Base-by-base conservation (phyloP, 2,797 vertebrate genomes). In the Microcaecilia unicolor region DNA sequence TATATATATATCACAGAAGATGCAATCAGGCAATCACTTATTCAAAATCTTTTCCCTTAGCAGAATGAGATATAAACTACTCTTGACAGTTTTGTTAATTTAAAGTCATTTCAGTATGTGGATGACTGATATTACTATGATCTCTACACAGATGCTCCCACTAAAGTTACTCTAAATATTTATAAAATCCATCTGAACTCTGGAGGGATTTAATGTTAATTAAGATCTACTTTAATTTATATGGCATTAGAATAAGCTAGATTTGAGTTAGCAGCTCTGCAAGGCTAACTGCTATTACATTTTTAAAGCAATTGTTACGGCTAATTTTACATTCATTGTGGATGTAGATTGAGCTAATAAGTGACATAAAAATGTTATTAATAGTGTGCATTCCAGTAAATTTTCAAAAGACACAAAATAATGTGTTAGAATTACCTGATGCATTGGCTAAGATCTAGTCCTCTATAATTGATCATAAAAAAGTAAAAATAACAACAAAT, bases 81-180 rank as follows among this genome's bases (percentile, higher is more conserved):
- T 30, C n/a, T 17, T 48, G 28, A 27, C 6, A 29, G 1, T 48
- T 38, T 22, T n/a, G 3, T 23, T 54, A 34, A 50, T 43, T 30
- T 60, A 5, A 8, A 35, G 27, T 36, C 15, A 23, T 13, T 28
- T 25, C 4, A 10, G 6, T 3, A 2, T 34, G 7, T 25, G 34
- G 11, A 48, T 14, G 27, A 6, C 1, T 41, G 22, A 21, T 52
- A 28, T 15, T 49, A 25, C 26, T 7, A 43, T 34, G 25, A 33
- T 16, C 15, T 41, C 18, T 46, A 34, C 60, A 28, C 4, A 6
- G 8, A 37, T 7, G 18, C 18, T 18, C 4, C 1, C 15, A 15
- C 13, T 7, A 10, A 58, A 52, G 42, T 39, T 22, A 12, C 18
- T 57, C 21, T 32, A 34, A 34, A 10, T 39, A 22, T 48, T 49